A percentile compares a stretch with the other conserved stretches of the same genome.
These are phyloP conservation scores for Antechinus stuartii DNA, from an alignment of 2,113 vertebrate species.

Conservation along the genomic window DNA sequence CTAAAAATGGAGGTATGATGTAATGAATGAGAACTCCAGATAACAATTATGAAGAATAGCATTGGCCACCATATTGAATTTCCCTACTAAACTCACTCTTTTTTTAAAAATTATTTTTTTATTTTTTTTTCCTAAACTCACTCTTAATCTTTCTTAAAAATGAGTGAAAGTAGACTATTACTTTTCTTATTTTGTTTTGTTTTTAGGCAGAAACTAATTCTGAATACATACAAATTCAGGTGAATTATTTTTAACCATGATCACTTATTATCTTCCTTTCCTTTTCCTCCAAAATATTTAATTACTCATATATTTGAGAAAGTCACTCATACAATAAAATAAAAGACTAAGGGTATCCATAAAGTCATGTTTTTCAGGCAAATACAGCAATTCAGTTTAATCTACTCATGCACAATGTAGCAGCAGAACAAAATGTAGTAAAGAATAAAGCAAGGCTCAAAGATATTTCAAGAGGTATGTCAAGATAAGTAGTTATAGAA, in stretches of 20 bases:
- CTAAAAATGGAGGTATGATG: background rate
- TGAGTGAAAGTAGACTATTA: background rate
- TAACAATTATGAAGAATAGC: background rate
- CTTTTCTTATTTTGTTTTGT: background rate
- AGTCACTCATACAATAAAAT: background rate
- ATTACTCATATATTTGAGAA: background rate
- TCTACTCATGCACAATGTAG: constrained; percentile 76
- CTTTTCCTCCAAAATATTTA: background rate
- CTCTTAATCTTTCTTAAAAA: background rate
- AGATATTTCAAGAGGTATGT: constrained; percentile 80
- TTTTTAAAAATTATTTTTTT: no score
- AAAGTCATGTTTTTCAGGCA: constrained; percentile 75
- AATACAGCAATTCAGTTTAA: constrained; percentile 78
- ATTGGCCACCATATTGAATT: background rate
- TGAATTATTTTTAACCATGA: background rate
- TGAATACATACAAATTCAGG: background rate
- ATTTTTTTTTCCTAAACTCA: background rate
- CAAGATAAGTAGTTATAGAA: background rate
- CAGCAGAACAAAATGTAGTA: constrained; percentile 82
- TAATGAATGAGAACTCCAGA: background rate
- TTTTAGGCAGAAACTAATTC: background rate
- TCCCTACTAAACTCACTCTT: background rate
- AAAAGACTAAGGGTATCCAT: constrained; percentile 69
- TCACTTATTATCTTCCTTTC: background rate
- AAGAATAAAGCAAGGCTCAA: constrained; percentile 87